Base-by-base conservation (phyloP, 2,888 invertebrate species). In the Leptinotarsa juncta region DNA sequence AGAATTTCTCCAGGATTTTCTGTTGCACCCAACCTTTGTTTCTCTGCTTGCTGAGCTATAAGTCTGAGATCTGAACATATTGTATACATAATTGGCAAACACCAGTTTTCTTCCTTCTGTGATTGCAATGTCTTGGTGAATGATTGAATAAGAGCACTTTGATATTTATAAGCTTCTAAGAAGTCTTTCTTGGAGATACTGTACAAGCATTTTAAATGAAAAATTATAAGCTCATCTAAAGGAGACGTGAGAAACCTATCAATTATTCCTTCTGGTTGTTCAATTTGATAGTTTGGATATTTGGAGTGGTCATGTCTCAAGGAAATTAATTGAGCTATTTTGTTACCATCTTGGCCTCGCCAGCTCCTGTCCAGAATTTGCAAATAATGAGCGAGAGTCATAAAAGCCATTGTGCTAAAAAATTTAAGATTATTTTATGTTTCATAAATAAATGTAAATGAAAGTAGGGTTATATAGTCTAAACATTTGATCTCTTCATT, bases 81-180 rank as follows among this genome's bases (percentile, higher is more conserved):
- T 0, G 93, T 91, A 84, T 96, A 96, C 94, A 99, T 95, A 12
- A 99, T 91, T 0, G 97, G 96, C n/a, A 99, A 88, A 81, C 95
- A 94, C 99, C 99, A 99, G 87, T 99, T 99, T 83, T 97, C 97
- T 81, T 98, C 98, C 82, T 96, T 97, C 81, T 96, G 94, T 51
- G 92, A 89, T 50, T 76, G 73, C 67, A 99, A 89, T 71, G 97
- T 90, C 86, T 95, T 95, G 0, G 94, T 94, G 65, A 97, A 93
- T 0, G 92, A 90, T 80, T 95, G 94, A 0, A 95, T 94, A 81
- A 95, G 91, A 7, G 91, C 88, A 81, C 94, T 93, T 85, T 98
- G 97, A 78, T 93, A 90, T 77, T 91, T 91, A 84, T 95, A 97
- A 0, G 97, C 96, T 70, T 91, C 91, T 84, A 91, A 86, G 78